Conservation (phyloP, 2,888 invertebrate genomes). For the Aphodius granarius region DNA sequence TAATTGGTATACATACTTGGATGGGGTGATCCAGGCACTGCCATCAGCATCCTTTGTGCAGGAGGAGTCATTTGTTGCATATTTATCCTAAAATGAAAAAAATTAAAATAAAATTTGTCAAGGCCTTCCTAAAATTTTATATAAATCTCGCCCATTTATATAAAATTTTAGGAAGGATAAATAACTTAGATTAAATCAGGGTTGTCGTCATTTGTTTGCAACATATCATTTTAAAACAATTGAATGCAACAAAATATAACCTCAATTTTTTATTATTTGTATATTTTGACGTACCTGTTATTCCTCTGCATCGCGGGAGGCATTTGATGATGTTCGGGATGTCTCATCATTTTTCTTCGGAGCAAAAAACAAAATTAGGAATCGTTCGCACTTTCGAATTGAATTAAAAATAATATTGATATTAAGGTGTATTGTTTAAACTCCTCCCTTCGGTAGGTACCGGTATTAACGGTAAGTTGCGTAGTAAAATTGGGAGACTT, state of each 20-base stretch:
- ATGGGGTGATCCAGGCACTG: conserved; percentile 47
- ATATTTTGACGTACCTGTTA: conserved; percentile 43
- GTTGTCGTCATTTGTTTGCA: neutral
- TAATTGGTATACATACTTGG: conserved; percentile 41
- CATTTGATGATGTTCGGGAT: conserved; percentile 65
- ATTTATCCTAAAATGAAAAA: conserved; percentile 45
- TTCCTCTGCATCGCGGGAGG: conserved; percentile 69
- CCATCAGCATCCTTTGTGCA: conserved; percentile 56
- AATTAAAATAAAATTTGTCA: conserved; percentile 14
- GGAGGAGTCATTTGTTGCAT: conserved; percentile 52
- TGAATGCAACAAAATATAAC: conserved; percentile 16
- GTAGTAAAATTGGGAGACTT: neutral
- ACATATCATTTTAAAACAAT: neutral
- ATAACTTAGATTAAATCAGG: neutral
- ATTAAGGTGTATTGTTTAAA: conserved; percentile 18
- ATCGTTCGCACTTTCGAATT: conserved; percentile 8
- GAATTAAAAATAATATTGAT: conserved; percentile 17
- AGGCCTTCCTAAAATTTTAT: too few relatives aligned
- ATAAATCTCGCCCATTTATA: too few relatives aligned
- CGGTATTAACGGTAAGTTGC: conserved; percentile 16
- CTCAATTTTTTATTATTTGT: conserved; percentile 11
- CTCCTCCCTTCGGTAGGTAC: conserved; percentile 20
- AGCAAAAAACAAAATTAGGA: neutral
- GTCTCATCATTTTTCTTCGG: conserved; percentile 50
- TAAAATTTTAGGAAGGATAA: too few relatives aligned